phyloP scores from a whole-genome alignment of 2,888 invertebrate species.

The Clitarchus hookeri region DNA sequence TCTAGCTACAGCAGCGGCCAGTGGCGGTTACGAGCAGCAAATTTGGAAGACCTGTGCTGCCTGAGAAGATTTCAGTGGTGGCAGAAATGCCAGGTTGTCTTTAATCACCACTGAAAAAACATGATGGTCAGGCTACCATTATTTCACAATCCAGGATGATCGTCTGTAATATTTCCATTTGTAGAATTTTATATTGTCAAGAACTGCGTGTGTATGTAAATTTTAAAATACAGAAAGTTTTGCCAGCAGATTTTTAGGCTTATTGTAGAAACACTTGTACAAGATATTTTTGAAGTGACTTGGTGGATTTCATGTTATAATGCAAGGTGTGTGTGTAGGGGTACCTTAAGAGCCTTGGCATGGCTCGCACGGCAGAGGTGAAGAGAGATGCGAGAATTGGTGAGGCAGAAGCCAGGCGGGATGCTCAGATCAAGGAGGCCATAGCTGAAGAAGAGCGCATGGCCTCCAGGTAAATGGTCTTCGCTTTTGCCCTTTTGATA shows the following conservation, averaged over 20 bases:
- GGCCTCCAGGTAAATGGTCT: constrained; percentile 69
- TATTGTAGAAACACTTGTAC: background rate
- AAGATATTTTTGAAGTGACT: background rate
- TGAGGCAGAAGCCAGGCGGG: constrained; percentile 93
- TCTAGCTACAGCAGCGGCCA: no score
- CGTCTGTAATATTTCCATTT: no score
- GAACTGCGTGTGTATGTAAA: background rate
- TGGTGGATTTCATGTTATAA: constrained; percentile 16
- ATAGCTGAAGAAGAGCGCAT: constrained; percentile 96
- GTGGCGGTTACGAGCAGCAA: no score
- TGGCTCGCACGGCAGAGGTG: constrained; percentile 93
- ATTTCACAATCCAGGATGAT: no score
- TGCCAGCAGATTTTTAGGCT: background rate
- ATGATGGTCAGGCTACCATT: no score
- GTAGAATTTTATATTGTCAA: no score
- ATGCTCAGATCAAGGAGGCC: constrained; percentile 91
- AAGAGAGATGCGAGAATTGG: constrained; percentile 96
- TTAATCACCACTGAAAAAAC: no score
- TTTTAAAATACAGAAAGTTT: background rate
- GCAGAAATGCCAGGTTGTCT: no score
- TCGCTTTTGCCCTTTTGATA: no score
- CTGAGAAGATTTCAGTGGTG: no score
- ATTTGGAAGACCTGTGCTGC: no score
- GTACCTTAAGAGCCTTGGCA: constrained; percentile 91
- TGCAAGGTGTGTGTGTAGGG: constrained; percentile 61